Percentiles rank a stretch among this genome's conserved stretches.
phyloP scores from a whole-genome alignment of 2,797 vertebrate genomes.

The Otolemur crassicaudatus region DNA sequence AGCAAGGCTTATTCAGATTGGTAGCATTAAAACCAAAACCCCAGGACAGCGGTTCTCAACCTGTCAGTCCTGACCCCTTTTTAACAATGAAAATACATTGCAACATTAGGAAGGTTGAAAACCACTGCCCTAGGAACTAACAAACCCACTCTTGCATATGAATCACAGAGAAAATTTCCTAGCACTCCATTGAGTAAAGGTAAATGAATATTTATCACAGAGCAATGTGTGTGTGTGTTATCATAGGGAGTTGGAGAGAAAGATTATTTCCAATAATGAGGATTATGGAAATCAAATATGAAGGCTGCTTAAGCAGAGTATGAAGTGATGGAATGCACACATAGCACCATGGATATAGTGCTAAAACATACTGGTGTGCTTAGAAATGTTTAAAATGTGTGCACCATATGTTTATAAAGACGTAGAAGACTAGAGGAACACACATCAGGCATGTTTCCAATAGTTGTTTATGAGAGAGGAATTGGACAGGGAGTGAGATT shows the following conservation, averaged over 20 bases:
- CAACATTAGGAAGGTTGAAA: too few relatives aligned
- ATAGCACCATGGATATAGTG: neutral
- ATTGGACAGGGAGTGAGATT: neutral
- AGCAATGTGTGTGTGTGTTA: neutral
- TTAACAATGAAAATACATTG: too few relatives aligned
- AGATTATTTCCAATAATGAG: neutral
- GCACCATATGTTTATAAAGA: neutral
- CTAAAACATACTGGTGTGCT: neutral
- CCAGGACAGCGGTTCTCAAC: neutral
- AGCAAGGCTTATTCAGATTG: neutral
- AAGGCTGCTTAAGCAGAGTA: neutral
- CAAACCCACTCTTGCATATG: neutral
- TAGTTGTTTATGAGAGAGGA: neutral
- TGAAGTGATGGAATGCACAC: neutral
- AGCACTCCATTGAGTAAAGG: neutral
- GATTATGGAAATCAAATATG: neutral
- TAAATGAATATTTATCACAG: neutral
- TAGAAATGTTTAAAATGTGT: constrained; percentile 28
- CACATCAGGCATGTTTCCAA: neutral
- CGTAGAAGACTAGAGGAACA: neutral
- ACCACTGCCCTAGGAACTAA: neutral
- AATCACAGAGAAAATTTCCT: neutral
- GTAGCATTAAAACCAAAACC: neutral
- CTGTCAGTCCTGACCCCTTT: too few relatives aligned
- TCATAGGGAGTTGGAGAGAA: neutral